Conservation (phyloP, 2,888 invertebrate species). For the Gastrophysa polygoni region DNA sequence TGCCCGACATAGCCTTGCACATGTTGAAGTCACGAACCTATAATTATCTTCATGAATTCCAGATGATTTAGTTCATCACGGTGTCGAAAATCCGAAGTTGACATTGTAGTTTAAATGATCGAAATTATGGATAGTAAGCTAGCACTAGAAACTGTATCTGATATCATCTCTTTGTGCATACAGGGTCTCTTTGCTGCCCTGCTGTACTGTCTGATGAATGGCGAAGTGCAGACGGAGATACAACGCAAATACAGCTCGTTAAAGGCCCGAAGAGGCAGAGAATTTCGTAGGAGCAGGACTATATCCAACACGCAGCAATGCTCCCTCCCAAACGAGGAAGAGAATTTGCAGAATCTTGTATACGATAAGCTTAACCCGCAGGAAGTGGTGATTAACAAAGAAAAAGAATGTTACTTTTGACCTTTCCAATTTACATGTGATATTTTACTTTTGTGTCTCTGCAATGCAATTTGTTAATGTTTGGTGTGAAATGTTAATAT, state of each 20-base stretch:
- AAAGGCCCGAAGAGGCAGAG: slow-evolving; percentile 27
- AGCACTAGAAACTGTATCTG: too few species aligned
- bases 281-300: slow-evolving; percentile 33
- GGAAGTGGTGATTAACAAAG: slow-evolving; percentile 8
- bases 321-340: slow-evolving; percentile 29
- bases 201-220: slow-evolving; percentile 69
- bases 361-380: background rate
- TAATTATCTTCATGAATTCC: too few species aligned
- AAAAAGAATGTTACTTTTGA: slow-evolving; percentile 21
- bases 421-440: background rate
- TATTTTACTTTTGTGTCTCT: background rate
- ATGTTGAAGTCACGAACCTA: too few species aligned
- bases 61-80: too few species aligned
- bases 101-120: too few species aligned
- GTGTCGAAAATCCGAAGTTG: too few species aligned
- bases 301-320: slow-evolving; percentile 37
- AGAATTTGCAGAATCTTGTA: background rate
- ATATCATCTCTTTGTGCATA: too few species aligned
- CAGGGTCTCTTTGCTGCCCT: slow-evolving; percentile 69
- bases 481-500: too few species aligned
- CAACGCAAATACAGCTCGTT: slow-evolving; percentile 48
- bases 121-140: too few species aligned
- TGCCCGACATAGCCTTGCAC: too few species aligned
- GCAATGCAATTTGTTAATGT: slow-evolving; percentile 2
- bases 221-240: slow-evolving; percentile 64